phyloP scores from a whole-genome alignment of 1,140 invertebrate species.

The Pemphigus obesinymphae region DNA sequence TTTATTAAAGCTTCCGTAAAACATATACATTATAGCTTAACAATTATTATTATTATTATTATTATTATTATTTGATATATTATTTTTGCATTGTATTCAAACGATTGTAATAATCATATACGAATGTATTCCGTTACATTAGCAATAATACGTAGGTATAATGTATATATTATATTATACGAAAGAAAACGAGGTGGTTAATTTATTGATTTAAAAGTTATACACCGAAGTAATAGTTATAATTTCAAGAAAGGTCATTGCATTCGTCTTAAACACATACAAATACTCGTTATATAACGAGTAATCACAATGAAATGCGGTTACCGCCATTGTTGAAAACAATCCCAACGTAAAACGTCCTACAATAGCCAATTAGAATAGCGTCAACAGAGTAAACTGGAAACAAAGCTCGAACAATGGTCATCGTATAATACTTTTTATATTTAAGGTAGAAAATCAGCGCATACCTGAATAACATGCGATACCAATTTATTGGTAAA shows the following conservation, averaged over 20 bases:
- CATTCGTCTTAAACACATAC: conserved; percentile 19
- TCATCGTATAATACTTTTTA: neutral
- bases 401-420: conserved; percentile 26
- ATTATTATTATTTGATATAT: too few species aligned
- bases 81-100: neutral
- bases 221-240: neutral
- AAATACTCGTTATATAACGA: conserved; percentile 12
- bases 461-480: neutral
- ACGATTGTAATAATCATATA: neutral
- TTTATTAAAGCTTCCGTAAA: too few species aligned
- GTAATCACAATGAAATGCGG: conserved; percentile 29
- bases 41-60: too few species aligned
- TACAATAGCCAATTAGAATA: conserved; percentile 35
- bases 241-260: conserved; percentile 33
- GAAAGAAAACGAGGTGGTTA: neutral
- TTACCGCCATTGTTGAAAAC: conserved; percentile 32
- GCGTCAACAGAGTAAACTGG: conserved; percentile 1
- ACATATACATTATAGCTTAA: neutral
- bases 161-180: neutral
- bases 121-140: neutral
- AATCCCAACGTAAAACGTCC: conserved; percentile 20
- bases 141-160: too few species aligned
- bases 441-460: neutral
- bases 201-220: conserved; percentile 10
- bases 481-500: neutral